These are phyloP conservation scores for Noctua janthe DNA, from an alignment of 2,888 invertebrate species.

Conservation along the genomic window DNA sequence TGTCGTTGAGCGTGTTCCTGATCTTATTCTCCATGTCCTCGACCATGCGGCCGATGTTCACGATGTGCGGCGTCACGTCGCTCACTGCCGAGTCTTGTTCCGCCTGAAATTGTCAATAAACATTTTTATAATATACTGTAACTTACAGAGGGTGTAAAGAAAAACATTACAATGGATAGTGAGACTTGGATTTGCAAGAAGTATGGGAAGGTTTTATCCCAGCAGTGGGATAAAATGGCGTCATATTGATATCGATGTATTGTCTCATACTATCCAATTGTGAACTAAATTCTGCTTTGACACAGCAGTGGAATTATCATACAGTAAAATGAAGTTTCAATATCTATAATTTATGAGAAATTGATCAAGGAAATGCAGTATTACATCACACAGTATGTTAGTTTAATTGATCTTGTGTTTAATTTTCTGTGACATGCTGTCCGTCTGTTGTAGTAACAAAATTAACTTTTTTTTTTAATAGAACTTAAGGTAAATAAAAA, in stretches of 20 bases:
- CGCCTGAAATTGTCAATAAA: conserved; percentile 89
- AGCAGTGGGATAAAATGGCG: not conserved
- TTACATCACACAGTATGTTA: not conserved
- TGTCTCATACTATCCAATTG: not conserved
- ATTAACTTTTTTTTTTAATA: too few species aligned
- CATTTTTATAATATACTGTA: not conserved
- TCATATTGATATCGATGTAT: not conserved
- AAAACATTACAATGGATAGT: not conserved
- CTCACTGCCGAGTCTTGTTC: conserved; percentile 97
- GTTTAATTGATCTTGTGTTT: not conserved
- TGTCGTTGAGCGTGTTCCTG: conserved; percentile 98
- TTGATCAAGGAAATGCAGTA: not conserved
- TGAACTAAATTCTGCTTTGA: not conserved
- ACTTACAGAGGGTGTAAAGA: not conserved
- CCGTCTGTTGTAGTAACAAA: not conserved
- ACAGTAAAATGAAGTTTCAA: not conserved
- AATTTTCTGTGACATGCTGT: not conserved
- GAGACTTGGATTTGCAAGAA: not conserved
- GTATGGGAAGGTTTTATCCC: not conserved
- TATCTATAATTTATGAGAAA: not conserved
- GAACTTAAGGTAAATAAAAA: too few species aligned
- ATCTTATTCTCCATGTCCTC: conserved; percentile 99
- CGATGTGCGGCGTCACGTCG: conserved; percentile 99
- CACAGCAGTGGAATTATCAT: not conserved
- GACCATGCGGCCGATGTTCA: conserved; percentile 99